phyloP scores from a whole-genome alignment of 2,888 invertebrate species.

The Psylliodes chrysocephalus region DNA sequence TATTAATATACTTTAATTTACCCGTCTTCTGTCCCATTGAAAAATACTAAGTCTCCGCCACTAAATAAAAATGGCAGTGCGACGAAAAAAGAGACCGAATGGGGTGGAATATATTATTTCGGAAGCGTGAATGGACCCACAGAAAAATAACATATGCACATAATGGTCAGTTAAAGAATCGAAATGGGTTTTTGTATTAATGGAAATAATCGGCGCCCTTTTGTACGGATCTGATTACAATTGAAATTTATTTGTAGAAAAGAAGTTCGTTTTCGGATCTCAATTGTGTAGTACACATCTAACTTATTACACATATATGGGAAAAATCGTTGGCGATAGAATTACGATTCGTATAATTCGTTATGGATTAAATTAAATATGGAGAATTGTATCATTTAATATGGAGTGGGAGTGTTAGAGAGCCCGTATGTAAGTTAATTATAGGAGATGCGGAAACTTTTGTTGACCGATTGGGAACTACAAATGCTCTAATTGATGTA shows the following conservation, averaged over 20 bases:
- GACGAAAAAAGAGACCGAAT: conserved; percentile 27
- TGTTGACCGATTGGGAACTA: background rate
- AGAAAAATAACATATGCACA: conserved; percentile 42
- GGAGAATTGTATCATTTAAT: conserved; percentile 16
- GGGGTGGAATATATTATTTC: conserved; percentile 32
- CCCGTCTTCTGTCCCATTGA: too few relatives aligned
- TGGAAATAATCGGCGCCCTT: conserved; percentile 35
- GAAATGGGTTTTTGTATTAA: conserved; percentile 39
- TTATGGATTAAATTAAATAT: conserved; percentile 12
- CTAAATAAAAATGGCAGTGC: conserved; percentile 30
- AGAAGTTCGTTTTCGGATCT: conserved; percentile 16
- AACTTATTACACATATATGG: too few relatives aligned
- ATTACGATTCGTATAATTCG: conserved; percentile 27
- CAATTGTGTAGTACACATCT: conserved; percentile 9
- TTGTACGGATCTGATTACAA: conserved; percentile 33
- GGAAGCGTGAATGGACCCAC: conserved; percentile 36
- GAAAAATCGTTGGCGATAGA: conserved; percentile 13
- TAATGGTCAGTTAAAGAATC: conserved; percentile 42
- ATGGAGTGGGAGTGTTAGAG: background rate
- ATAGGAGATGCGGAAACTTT: background rate
- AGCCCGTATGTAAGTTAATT: conserved; percentile 20
- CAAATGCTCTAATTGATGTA: conserved; percentile 1
- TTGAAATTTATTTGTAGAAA: conserved; percentile 30
- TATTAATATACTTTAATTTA: too few relatives aligned
- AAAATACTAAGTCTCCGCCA: background rate